Evolutionary conservation across 2,888 invertebrate species (phyloP), one percentile per base, ranked within the genome.

Genomic region (Erannis defoliaria): DNA sequence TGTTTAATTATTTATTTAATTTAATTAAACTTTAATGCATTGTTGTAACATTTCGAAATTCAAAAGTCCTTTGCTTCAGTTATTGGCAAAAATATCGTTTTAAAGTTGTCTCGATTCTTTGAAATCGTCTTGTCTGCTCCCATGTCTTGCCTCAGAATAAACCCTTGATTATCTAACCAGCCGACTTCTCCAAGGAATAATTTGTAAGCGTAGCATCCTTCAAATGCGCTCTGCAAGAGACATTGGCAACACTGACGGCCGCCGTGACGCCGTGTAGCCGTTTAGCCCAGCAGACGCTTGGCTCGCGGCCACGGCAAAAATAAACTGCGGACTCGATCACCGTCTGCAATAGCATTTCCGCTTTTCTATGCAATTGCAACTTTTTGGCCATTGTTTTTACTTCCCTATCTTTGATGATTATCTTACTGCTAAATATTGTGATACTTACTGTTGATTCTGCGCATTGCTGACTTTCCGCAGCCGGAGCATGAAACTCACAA

Each of bases 271-370:
- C n/a, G n/a, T n/a, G n/a, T n/a, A n/a, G n/a, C n/a, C n/a, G n/a
- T n/a, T n/a, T n/a, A n/a, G n/a, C n/a, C n/a, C n/a, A 49, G 31
- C 33, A 72, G 69, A 64, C 51, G 45, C 46, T 80, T 89, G 90
- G 89, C 89, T 78, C 40, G 42, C 61, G 40, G 87, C 90, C 89
- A 90, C 83, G 67, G 80, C 84, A 72, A 80, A 89, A 89, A 88
- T 89, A 82, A 77, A 78, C 59, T 71, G 79, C 74, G 73, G 79
- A 79, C 77, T 74, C 72, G 63, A 63, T 55, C 53, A 53, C 31
- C 58, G 67, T 72, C 65, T 40, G 49, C 51, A 58, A 77, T 77
- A 67, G 67, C 70, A 72, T 77, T 86, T 86, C 86, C 86, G 82
- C 80, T 77, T 61, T 68, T 69, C 49, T 55, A 64, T 43, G 54